Percentiles rank a stretch among this genome's conserved stretches.
phyloP scores from a whole-genome alignment of 2,113 vertebrate species.

The Prunella himalayana region DNA sequence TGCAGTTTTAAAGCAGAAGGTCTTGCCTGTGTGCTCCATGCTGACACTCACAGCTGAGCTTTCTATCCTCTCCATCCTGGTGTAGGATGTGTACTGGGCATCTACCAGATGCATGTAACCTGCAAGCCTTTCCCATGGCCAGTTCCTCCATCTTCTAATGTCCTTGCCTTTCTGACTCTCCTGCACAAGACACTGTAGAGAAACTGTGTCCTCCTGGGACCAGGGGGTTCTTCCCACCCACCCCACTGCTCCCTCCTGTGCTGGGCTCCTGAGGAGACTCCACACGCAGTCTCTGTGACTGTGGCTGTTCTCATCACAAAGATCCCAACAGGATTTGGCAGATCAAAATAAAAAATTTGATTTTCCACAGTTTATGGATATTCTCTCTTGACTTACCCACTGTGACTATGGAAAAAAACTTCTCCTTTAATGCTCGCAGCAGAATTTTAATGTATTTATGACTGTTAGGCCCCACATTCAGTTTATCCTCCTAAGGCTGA shows the following conservation, averaged over 20 bases:
- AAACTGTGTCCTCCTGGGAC: background rate
- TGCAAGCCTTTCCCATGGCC: background rate
- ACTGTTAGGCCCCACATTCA: background rate
- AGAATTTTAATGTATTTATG: background rate
- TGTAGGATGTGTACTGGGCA: background rate
- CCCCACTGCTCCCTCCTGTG: accelerated
- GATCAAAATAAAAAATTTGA: too few species aligned
- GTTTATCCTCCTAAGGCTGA: background rate
- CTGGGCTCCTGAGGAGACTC: background rate
- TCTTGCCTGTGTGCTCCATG: background rate
- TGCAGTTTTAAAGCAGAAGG: background rate
- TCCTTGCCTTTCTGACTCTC: background rate
- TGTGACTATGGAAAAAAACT: background rate
- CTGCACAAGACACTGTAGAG: background rate
- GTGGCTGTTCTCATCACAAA: background rate
- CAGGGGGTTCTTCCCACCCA: background rate
- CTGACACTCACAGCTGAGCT: background rate
- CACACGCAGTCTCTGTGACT: accelerated
- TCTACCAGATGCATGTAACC: background rate
- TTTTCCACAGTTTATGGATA: background rate
- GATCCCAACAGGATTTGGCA: background rate
- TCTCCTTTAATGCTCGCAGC: background rate
- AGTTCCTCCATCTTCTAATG: background rate
- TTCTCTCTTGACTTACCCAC: background rate
- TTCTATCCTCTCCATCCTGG: accelerated